phyloP scores from a whole-genome alignment of 2,888 invertebrate genomes.

The Microctonus aethiopoides region DNA sequence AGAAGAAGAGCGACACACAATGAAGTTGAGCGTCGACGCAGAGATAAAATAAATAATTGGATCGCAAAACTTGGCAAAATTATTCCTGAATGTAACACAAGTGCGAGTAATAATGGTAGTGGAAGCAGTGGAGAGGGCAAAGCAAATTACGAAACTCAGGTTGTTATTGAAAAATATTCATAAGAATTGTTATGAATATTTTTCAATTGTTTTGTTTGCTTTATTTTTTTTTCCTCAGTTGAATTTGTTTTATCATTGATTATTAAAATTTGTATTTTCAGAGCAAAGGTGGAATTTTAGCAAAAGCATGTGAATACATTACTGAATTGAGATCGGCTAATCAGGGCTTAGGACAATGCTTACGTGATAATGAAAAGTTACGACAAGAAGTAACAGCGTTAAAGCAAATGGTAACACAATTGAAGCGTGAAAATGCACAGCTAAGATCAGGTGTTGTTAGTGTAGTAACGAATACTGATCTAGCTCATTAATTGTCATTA shows the following conservation, averaged over 20 bases:
- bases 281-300: constrained; percentile 95
- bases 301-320: constrained; percentile 96
- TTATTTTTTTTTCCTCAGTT: constrained; percentile 7
- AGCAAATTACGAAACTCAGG: constrained; percentile 65
- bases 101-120: constrained; percentile 51
- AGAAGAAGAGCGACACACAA: constrained; percentile 92
- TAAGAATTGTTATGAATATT: not conserved
- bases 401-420: constrained; percentile 77
- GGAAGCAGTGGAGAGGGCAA: constrained; percentile 62
- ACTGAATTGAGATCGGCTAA: constrained; percentile 83
- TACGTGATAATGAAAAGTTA: constrained; percentile 79
- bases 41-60: constrained; percentile 98
- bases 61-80: constrained; percentile 92
- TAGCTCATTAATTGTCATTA: constrained; percentile 15
- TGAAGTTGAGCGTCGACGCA: constrained; percentile 91
- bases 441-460: constrained; percentile 68
- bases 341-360: constrained; percentile 75
- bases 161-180: too few relatives aligned
- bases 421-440: constrained; percentile 81
- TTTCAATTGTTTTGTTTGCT: not conserved
- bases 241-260: constrained; percentile 3
- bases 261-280: constrained; percentile 61
- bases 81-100: constrained; percentile 77
- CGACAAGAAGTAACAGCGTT: constrained; percentile 77
- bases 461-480: constrained; percentile 13